Conservation (phyloP, 2,113 vertebrate genomes). For the Catharus fuscescens region DNA sequence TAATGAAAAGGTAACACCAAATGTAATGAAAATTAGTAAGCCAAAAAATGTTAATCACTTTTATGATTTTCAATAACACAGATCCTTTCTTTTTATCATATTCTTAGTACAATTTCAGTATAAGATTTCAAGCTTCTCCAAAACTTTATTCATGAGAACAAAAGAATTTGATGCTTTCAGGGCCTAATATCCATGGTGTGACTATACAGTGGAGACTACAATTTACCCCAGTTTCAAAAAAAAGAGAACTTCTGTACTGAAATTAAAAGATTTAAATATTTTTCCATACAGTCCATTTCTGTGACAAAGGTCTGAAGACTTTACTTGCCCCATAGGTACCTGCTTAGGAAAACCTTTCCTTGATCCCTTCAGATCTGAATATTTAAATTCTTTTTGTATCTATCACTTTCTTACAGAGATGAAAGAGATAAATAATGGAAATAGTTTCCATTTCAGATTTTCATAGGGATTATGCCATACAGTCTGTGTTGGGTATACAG, state of each 20-base stretch:
- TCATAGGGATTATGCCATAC: neutral
- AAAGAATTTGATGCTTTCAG: neutral
- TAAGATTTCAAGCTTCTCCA: conserved; percentile 16
- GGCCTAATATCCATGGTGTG: neutral
- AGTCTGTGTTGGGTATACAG: neutral
- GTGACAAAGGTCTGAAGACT: neutral
- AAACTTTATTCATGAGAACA: conserved; percentile 4
- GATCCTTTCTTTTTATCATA: conserved; percentile 8
- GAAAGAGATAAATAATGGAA: neutral
- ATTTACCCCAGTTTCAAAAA: neutral
- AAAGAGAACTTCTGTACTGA: neutral
- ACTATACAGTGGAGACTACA: neutral
- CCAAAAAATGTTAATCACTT: neutral
- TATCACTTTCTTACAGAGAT: neutral
- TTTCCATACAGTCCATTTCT: neutral
- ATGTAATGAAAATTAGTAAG: conserved; percentile 21
- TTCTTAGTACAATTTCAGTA: neutral
- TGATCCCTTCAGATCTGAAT: neutral
- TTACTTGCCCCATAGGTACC: neutral
- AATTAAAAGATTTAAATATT: neutral
- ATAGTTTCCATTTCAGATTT: neutral
- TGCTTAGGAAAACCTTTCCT: neutral
- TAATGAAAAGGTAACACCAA: neutral
- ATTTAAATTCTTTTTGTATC: neutral
- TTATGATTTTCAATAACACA: neutral